Evolutionary conservation across 2,797 vertebrate genomes (phyloP).

Genomic region (Hyperoplus immaculatus): DNA sequence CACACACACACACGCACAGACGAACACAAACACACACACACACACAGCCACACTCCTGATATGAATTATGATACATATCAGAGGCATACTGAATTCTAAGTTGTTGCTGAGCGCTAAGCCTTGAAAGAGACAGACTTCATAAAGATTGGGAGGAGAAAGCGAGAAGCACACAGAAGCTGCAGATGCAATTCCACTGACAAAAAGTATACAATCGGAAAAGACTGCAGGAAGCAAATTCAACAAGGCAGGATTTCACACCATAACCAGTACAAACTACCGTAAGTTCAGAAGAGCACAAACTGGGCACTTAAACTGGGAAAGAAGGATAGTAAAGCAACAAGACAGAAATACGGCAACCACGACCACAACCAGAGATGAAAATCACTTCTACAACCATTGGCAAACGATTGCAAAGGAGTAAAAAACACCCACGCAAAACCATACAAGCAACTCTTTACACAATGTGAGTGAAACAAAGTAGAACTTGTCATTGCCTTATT

Average conservation of each 20-base stretch:
- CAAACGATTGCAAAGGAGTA: constrained; percentile 50
- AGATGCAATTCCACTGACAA: constrained; percentile 48
- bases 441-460: constrained; percentile 47
- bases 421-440: constrained; percentile 46
- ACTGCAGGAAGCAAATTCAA: constrained; percentile 58
- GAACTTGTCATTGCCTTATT: constrained; percentile 24
- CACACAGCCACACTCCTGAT: constrained; percentile 32
- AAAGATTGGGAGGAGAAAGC: constrained; percentile 41
- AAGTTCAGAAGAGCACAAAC: constrained; percentile 48
- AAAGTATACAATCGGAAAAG: constrained; percentile 28
- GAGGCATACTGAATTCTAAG: constrained; percentile 34
- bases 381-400: constrained; percentile 15
- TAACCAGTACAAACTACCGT: constrained; percentile 37
- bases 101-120: constrained; percentile 40
- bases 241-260: constrained; percentile 52
- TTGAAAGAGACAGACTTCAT: constrained; percentile 45
- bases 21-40: constrained; percentile 36
- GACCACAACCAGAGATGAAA: constrained; percentile 52
- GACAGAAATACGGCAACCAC: constrained; percentile 40
- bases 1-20: constrained; percentile 44
- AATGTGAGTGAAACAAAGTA: constrained; percentile 57
- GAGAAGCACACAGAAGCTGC: constrained; percentile 69
- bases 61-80: constrained; percentile 41
- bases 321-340: constrained; percentile 46
- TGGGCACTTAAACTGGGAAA: constrained; percentile 20